Base-by-base conservation (phyloP, 2,113 vertebrate genomes). In the Penelope pileata region DNA sequence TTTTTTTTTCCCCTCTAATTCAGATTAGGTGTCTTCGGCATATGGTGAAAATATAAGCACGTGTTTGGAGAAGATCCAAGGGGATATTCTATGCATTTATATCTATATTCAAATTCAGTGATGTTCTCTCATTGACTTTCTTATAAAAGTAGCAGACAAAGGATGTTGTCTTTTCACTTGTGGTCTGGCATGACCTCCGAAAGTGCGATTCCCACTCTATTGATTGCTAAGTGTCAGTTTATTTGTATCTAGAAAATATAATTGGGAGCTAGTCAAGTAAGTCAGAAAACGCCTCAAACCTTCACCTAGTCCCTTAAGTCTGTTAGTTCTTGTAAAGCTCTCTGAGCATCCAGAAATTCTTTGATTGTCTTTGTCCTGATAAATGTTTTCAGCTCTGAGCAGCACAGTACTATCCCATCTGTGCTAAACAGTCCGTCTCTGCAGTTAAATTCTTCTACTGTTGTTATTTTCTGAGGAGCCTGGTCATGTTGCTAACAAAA, bases 11-110 rank as follows among this genome's bases (percentile, higher is more conserved):
- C 73, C 36, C 75, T 7, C 10, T 73, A 8, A 34, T 76, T 88
- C 64, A 80, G 81, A 77, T 86, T 83, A 88, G 29, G 64, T 75
- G 10, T 32, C 54, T 91, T 70, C 86, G 53, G 42, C 88, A 68
- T 96, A 86, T 84, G 79, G 69, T 86, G 16, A 86, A 92, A 88
- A 90, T 86, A 68, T 36, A 90, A 91, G 96, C 68, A 32, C 3
- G 2, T 80, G 21, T 83, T 94, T 50, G 81, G 47, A 47, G 6
- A 86, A 43, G 12, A 70, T 90, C 26, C 43, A 67, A 69, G 38
- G 22, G 32, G 34, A 23, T 90, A 38, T 47, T 73, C 17, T 32
- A 7, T 60, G 40, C 26, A 23, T 90, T 86, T 74, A 42, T 93
- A 77, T 45, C 54, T 76, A 45, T 59, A 85, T 90, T 91, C 54